Percentiles rank a stretch among this genome's conserved stretches.
Evolutionary conservation across 1,140 invertebrate species (phyloP).

Genomic region (Drosophila navojoa): DNA sequence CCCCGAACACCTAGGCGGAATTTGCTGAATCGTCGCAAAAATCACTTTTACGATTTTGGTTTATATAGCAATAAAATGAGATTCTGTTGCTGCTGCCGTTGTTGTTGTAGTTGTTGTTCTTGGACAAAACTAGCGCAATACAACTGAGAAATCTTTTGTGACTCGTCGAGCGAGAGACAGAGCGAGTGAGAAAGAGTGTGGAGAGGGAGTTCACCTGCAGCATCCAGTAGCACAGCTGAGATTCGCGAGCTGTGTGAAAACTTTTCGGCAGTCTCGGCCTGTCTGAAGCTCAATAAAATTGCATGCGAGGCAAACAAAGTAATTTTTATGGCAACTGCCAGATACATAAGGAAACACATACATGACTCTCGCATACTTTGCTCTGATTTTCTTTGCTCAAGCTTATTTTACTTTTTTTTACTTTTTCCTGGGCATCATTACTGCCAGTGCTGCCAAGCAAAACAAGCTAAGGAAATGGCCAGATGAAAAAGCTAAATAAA

Average conservation of each 20-base stretch:
- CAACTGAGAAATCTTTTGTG: slow-evolving; percentile 70
- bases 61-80: slow-evolving; percentile 63
- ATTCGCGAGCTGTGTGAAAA: slow-evolving; percentile 60
- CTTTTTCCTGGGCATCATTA: slow-evolving; percentile 54
- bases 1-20: slow-evolving; percentile 36
- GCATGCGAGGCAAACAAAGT: slow-evolving; percentile 76
- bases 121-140: slow-evolving; percentile 70
- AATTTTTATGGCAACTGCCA: slow-evolving; percentile 67
- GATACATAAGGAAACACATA: slow-evolving; percentile 9
- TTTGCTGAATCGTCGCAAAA: slow-evolving; percentile 80
- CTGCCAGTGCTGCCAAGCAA: slow-evolving; percentile 29
- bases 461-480: no score
- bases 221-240: slow-evolving; percentile 26
- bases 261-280: slow-evolving; percentile 49
- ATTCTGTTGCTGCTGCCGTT: slow-evolving; percentile 30
- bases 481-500: no score
- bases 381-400: slow-evolving; percentile 45
- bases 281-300: slow-evolving; percentile 70
- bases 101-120: not conserved
- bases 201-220: not conserved
- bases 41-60: slow-evolving; percentile 81
- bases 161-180: not conserved
- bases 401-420: slow-evolving; percentile 31
- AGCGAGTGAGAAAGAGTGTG: no score
- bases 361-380: slow-evolving; percentile 29